These are phyloP conservation scores for Vespertilio murinus DNA, from an alignment of 2,797 vertebrate genomes.

Conservation along the genomic window DNA sequence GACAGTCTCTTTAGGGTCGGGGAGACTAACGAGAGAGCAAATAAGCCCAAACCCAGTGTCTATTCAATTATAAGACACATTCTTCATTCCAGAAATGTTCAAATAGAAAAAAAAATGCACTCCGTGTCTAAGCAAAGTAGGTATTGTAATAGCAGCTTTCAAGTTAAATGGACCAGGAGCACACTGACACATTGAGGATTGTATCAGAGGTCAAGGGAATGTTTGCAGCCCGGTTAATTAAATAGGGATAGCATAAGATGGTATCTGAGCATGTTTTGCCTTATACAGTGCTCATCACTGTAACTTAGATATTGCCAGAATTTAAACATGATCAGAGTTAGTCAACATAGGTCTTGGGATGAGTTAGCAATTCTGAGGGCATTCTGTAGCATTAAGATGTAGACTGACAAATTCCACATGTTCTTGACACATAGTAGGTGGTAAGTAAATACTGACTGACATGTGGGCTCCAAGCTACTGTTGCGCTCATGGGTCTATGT, in stretches of 20 bases:
- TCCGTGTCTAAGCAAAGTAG: not conserved
- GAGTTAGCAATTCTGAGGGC: not conserved
- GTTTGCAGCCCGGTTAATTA: not conserved
- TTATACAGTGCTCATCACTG: not conserved
- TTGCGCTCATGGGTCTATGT: not conserved
- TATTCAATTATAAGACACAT: not conserved
- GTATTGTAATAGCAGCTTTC: not conserved
- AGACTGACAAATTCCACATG: slow-evolving; percentile 73
- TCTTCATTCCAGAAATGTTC: not conserved
- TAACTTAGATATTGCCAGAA: not conserved
- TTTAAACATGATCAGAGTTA: not conserved
- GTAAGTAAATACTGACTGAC: slow-evolving; percentile 50
- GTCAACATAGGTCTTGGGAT: not conserved
- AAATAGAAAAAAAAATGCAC: not conserved
- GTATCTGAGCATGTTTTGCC: not conserved
- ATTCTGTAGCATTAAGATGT: not conserved
- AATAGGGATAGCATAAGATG: not conserved
- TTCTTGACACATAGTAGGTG: slow-evolving; percentile 63
- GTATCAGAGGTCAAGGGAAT: too few species aligned
- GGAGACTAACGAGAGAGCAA: accelerated
- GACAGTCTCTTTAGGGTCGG: not conserved
- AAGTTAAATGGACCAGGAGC: not conserved
- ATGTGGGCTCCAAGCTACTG: slow-evolving; percentile 46
- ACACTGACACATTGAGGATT: not conserved
- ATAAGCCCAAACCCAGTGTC: not conserved